phyloP scores from a whole-genome alignment of 2,888 invertebrate genomes.

The Rhopalosiphum nymphaeae region DNA sequence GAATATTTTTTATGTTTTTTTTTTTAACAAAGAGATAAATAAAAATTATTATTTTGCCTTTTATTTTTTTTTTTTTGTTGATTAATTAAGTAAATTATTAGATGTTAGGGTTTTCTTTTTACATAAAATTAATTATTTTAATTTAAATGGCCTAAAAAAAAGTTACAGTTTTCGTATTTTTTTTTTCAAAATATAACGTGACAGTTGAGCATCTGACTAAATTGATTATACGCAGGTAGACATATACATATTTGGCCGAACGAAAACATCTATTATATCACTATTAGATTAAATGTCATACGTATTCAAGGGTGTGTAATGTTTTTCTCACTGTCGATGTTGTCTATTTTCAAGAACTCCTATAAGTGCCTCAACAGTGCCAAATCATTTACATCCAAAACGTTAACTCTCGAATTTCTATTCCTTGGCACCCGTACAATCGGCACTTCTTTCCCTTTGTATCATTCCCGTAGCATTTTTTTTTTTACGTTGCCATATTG shows the following conservation, averaged over 20 bases:
- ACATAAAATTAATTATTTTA: neutral
- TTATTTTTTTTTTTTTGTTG: neutral
- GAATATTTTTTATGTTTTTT: neutral
- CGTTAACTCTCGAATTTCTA: slow-evolving; percentile 32
- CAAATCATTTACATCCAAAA: slow-evolving; percentile 62
- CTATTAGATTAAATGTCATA: neutral
- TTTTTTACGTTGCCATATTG: neutral
- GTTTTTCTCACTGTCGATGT: neutral
- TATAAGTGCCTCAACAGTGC: slow-evolving; percentile 33
- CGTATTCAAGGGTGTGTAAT: neutral
- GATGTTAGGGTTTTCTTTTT: neutral
- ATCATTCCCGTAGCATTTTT: slow-evolving; percentile 16
- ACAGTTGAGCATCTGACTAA: neutral
- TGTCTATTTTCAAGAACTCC: neutral
- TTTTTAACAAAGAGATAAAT: neutral
- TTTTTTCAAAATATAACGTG: neutral
- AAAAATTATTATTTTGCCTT: neutral
- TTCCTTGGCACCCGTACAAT: slow-evolving; percentile 62
- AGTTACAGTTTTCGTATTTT: neutral
- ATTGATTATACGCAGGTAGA: neutral
- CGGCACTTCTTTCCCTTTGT: slow-evolving; percentile 25
- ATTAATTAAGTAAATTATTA: neutral
- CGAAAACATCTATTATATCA: neutral
- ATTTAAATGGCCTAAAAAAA: neutral
- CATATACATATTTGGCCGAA: neutral